Evolutionary conservation across 2,888 invertebrate genomes (phyloP).

Genomic region (Aphrophora alni): DNA sequence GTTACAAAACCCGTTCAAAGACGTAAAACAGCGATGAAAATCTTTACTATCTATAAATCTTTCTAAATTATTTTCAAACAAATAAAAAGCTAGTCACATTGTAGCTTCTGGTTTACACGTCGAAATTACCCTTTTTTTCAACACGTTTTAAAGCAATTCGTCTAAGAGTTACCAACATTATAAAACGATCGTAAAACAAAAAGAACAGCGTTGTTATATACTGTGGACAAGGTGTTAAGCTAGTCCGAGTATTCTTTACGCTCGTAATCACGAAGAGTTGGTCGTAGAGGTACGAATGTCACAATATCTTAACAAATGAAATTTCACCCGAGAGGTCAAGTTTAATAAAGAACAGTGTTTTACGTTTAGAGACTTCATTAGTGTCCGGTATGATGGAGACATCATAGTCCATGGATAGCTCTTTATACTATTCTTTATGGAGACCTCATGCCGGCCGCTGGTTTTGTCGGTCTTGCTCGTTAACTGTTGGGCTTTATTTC

Average conservation of each 20-base stretch:
- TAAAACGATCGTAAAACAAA: background rate
- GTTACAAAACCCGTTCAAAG: background rate
- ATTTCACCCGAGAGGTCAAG: background rate
- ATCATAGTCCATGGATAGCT: background rate
- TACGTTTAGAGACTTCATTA: background rate
- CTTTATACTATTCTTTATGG: background rate
- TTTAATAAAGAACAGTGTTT: background rate
- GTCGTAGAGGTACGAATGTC: background rate
- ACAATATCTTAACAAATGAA: slow-evolving; percentile 5
- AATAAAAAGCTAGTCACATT: too few species aligned
- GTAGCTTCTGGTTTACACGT: background rate
- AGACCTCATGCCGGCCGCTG: background rate
- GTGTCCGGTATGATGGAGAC: background rate
- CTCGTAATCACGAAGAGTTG: background rate
- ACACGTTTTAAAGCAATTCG: background rate
- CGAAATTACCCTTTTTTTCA: background rate
- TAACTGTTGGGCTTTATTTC: background rate
- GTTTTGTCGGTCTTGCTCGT: background rate
- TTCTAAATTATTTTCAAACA: background rate
- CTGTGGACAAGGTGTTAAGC: background rate
- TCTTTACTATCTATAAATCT: background rate
- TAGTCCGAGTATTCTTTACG: background rate
- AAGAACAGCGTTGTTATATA: background rate
- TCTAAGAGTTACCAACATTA: background rate
- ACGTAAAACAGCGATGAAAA: background rate